Percentiles rank a stretch among this genome's conserved stretches.
Evolutionary conservation across 2,888 invertebrate species (phyloP).

Genomic region (Lasioglossum marginatum): DNA sequence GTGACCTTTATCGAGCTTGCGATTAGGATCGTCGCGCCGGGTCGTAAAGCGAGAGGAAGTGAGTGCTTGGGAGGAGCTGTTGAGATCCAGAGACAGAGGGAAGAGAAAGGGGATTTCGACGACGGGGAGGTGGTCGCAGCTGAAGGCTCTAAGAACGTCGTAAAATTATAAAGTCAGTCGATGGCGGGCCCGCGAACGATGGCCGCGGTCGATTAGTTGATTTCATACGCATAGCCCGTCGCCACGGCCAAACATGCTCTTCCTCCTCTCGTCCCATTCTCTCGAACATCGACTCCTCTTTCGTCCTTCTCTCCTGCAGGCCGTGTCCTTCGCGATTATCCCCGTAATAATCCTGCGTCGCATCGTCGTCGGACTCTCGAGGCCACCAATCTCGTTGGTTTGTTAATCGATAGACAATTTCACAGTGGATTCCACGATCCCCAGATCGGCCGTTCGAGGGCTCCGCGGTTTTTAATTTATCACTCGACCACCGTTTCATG

Average conservation of each 20-base stretch:
- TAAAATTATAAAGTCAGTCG: slow-evolving; percentile 80
- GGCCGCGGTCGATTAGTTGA: slow-evolving; percentile 76
- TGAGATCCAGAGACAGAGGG: neutral
- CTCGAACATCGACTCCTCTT: neutral
- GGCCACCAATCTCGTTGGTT: neutral
- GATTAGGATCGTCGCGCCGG: slow-evolving; percentile 77
- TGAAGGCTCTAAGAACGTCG: slow-evolving; percentile 70
- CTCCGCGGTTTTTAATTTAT: neutral
- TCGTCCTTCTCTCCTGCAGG: neutral
- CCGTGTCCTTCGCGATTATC: slow-evolving; percentile 62
- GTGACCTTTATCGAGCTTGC: too few relatives aligned
- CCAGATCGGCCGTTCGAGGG: slow-evolving; percentile 28
- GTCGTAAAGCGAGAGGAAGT: slow-evolving; percentile 70
- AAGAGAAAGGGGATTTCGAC: neutral
- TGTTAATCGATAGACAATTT: slow-evolving; percentile 60
- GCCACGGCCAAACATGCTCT: slow-evolving; percentile 41
- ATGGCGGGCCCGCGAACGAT: slow-evolving; percentile 65
- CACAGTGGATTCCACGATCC: slow-evolving; percentile 32
- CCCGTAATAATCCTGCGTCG: slow-evolving; percentile 69
- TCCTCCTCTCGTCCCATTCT: slow-evolving; percentile 35
- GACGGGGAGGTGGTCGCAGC: slow-evolving; percentile 27
- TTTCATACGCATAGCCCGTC: slow-evolving; percentile 78
- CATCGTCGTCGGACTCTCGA: slow-evolving; percentile 47
- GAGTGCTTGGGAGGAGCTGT: slow-evolving; percentile 32
- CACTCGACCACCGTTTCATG: neutral